Conservation (phyloP, 2,113 vertebrate species). For the Mus pahari region DNA sequence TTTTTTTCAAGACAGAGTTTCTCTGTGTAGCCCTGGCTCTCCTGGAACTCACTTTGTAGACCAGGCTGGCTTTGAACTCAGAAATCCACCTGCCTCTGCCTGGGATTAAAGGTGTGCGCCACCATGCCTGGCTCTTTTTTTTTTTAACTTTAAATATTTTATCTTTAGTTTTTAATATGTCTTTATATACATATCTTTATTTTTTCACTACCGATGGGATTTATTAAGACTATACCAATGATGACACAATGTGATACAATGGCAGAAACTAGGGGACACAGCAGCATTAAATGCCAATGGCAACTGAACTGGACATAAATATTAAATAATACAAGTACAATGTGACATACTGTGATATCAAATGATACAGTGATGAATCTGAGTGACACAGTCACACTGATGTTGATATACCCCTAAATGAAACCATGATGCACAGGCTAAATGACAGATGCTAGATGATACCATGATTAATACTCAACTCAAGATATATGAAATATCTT, state of each 20-base stretch:
- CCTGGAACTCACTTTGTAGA: too few relatives aligned
- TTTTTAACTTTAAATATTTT: neutral
- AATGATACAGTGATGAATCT: neutral
- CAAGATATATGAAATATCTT: neutral
- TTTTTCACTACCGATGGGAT: neutral
- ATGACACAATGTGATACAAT: neutral
- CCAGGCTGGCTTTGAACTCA: too few relatives aligned
- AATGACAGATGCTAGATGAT: neutral
- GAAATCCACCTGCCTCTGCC: too few relatives aligned
- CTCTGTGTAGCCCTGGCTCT: too few relatives aligned
- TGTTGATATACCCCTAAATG: neutral
- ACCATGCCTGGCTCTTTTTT: too few relatives aligned
- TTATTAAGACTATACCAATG: conserved; percentile 18
- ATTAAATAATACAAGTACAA: neutral
- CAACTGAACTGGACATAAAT: neutral
- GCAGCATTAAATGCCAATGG: neutral
- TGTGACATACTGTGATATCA: conserved; percentile 8
- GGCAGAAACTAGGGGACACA: neutral
- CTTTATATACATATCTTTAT: neutral
- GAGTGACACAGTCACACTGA: neutral
- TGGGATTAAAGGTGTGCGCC: too few relatives aligned
- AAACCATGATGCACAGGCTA: neutral
- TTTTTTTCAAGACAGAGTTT: too few relatives aligned
- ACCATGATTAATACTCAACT: neutral
- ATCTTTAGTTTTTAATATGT: neutral